Percentiles rank a stretch among this genome's conserved stretches.
Conservation (phyloP, 2,888 invertebrate species). For the Brachycybe producta region DNA sequence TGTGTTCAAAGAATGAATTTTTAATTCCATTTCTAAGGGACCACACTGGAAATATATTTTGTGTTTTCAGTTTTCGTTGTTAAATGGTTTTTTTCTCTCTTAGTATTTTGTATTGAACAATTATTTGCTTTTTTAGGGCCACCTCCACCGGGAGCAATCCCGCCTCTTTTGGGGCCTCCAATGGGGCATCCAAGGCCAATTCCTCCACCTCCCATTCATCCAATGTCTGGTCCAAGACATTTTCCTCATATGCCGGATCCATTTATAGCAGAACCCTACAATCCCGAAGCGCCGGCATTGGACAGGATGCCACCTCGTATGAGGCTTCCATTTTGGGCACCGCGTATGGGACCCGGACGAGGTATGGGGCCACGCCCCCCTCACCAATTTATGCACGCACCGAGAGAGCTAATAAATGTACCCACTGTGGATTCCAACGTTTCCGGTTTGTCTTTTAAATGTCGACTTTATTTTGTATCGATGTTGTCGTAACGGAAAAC, state of each 20-base stretch:
- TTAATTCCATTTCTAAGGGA: too few species aligned
- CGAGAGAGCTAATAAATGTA: constrained; percentile 58
- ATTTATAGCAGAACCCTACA: constrained; percentile 43
- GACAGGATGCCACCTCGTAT: constrained; percentile 30
- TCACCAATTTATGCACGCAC: constrained; percentile 34
- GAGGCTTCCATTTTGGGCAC: constrained; percentile 25
- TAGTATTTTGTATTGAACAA: too few species aligned
- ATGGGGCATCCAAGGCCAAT: constrained; percentile 4
- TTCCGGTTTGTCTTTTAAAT: background rate
- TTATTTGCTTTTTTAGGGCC: too few species aligned
- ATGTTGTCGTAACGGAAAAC: background rate
- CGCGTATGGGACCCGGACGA: constrained; percentile 27
- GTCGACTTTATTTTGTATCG: background rate
- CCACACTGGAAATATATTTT: too few species aligned
- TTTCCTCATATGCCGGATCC: constrained; percentile 36
- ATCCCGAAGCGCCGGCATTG: constrained; percentile 69
- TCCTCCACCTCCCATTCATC: constrained; percentile 20
- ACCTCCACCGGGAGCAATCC: constrained; percentile 10
- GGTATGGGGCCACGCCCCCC: constrained; percentile 24
- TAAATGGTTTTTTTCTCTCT: too few species aligned
- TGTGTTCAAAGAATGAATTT: too few species aligned
- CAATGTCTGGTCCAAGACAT: constrained; percentile 4
- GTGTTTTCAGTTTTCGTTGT: too few species aligned
- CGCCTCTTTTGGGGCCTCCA: constrained; percentile 4
- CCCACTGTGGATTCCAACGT: constrained; percentile 36